Base-by-base conservation (phyloP, 2,113 vertebrate species). In the Solea senegalensis region DNA sequence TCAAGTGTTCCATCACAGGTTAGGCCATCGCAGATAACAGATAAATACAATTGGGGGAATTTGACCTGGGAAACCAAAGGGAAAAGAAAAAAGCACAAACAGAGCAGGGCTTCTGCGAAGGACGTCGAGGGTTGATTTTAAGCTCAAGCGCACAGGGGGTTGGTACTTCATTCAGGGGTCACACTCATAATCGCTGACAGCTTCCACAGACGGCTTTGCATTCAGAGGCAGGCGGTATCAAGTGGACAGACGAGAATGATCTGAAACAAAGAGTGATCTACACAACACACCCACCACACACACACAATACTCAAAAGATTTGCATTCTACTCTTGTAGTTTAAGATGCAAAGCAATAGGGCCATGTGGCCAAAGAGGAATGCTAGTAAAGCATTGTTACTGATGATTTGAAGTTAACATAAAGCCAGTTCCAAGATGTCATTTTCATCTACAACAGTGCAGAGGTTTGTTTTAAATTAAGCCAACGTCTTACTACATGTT, bases 241-340 rank as follows among this genome's bases (percentile, higher is more conserved):
- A 91, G 92, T 57, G 56, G 91, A 94, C 90, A 93, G 92, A 90
- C 82, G 89, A 90, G 76, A 88, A 90, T 86, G 88, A 93, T 93
- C 93, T 94, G 94, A 90, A 94, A 94, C 91, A 94, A 92, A 93
- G 90, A 93, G 83, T 91, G 86, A 91, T 87, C 90, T 93, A 89
- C 88, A 92, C 82, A 92, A 94, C 88, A 91, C 87, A 92, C 90
- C 91, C 92, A 92, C 91, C 90, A 92, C 89, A 93, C 90, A 92
- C 89, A 93, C 82, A 90, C 3, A 34, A 74, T 76, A 90, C 85
- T 88, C 68, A 87, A 85, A 68, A 81, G 80, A 87, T 78, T 87
- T 21, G 75, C 76, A 75, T 78, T 87, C 76, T 80, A 90, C 76
- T 87, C 78, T 88, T 86, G 82, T 80, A 66, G 69, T 86, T 89